Conservation (phyloP, 1,140 invertebrate genomes). For the Pollicipes pollicipes region DNA sequence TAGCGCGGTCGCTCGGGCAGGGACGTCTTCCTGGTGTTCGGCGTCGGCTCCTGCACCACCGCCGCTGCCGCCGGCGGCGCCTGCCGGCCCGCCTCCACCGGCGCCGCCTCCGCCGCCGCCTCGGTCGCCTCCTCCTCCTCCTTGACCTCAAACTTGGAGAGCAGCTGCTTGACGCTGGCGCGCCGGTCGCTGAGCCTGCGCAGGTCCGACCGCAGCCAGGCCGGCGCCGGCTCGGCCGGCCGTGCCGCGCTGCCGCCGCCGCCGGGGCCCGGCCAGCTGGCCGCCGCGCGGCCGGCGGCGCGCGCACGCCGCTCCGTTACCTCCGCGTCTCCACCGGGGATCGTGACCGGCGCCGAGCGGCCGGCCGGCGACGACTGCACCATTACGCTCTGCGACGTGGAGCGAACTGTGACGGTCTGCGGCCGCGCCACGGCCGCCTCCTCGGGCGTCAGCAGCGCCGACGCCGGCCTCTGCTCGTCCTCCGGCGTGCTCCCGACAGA, state of each 20-base stretch:
- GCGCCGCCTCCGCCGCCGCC: no score
- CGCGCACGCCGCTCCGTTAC: no score
- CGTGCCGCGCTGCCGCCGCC: no score
- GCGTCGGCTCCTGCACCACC: background rate
- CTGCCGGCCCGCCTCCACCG: background rate
- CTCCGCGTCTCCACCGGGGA: background rate
- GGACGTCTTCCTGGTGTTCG: background rate
- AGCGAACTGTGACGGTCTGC: no score
- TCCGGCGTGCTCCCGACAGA: no score
- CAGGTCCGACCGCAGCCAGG: background rate
- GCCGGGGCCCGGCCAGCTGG: no score
- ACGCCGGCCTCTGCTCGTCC: no score
- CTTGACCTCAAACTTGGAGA: slow-evolving; percentile 26
- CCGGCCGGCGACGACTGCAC: no score
- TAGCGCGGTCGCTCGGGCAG: slow-evolving; percentile 13
- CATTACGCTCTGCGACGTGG: no score
- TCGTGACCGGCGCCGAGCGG: background rate
- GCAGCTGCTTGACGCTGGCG: slow-evolving; percentile 26
- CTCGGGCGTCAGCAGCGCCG: background rate
- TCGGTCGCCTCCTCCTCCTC: slow-evolving; percentile 6
- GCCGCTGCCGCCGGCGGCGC: no score
- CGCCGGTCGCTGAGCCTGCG: slow-evolving; percentile 20
- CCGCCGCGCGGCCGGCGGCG: no score
- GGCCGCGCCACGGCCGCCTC: background rate
- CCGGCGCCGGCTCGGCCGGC: background rate